phyloP scores from a whole-genome alignment of 2,797 vertebrate species.

The Parotocinclus haroldoi region DNA sequence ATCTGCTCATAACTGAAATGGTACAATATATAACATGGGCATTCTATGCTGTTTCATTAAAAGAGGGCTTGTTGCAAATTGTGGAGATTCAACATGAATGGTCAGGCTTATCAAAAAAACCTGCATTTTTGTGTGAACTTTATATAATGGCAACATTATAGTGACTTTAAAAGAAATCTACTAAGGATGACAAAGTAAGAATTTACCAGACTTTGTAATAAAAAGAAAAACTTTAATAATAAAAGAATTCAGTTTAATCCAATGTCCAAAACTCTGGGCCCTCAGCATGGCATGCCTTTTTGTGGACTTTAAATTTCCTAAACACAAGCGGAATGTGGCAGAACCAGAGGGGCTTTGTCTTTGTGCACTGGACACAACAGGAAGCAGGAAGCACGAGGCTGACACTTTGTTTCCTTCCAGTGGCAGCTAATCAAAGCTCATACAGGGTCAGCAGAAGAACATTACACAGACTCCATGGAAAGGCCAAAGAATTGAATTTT shows the following conservation, averaged over 20 bases:
- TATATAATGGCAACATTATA: conserved; percentile 61
- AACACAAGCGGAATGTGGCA: conserved; percentile 1
- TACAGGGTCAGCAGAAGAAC: conserved; percentile 50
- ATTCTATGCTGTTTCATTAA: conserved; percentile 68
- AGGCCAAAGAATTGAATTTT: conserved; percentile 13
- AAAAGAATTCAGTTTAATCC: too few species aligned
- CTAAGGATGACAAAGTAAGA: conserved; percentile 50
- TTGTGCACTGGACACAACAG: conserved; percentile 74
- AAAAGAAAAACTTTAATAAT: too few species aligned
- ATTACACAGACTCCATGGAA: conserved; percentile 40
- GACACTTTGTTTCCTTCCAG: conserved; percentile 75
- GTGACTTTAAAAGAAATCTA: too few species aligned
- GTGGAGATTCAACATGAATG: conserved; percentile 67
- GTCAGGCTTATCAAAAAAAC: conserved; percentile 51
- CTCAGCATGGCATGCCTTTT: neutral
- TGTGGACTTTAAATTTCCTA: conserved; percentile 35
- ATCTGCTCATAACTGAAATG: conserved; percentile 60
- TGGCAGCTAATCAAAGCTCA: conserved; percentile 72
- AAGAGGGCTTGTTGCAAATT: conserved; percentile 62
- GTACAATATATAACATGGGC: conserved; percentile 64
- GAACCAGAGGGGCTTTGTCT: conserved; percentile 41
- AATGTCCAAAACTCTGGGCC: too few species aligned
- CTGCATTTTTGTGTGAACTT: conserved; percentile 59
- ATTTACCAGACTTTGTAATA: neutral
- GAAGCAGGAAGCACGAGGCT: conserved; percentile 75